Evolutionary conservation across 2,797 vertebrate species (phyloP).

Genomic region (Enteromius afrohamiltoni): DNA sequence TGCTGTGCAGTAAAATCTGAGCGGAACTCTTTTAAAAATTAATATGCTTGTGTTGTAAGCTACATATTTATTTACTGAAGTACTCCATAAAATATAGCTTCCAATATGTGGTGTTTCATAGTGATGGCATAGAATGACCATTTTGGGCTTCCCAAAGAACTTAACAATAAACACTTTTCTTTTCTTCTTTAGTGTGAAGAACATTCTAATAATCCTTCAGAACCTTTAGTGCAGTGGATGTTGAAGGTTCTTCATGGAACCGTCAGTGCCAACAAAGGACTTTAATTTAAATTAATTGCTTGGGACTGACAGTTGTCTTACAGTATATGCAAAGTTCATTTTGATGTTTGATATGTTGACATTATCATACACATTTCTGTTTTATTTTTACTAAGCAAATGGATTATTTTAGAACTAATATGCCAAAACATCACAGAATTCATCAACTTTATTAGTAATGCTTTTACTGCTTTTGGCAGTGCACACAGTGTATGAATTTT

Average conservation of each 20-base stretch:
- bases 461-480: slow-evolving; percentile 8
- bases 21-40: not conserved
- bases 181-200: not conserved
- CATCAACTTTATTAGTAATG: not conserved
- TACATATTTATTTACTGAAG: not conserved
- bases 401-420: not conserved
- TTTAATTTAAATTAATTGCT: not conserved
- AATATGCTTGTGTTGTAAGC: not conserved
- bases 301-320: not conserved
- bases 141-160: not conserved
- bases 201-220: not conserved
- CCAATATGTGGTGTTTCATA: not conserved
- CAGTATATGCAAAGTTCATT: not conserved
- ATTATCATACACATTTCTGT: not conserved
- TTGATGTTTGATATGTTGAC: not conserved
- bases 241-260: not conserved
- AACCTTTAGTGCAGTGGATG: not conserved
- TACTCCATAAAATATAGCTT: not conserved
- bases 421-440: not conserved
- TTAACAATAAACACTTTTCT: not conserved
- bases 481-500: not conserved
- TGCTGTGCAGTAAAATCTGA: not conserved
- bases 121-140: not conserved
- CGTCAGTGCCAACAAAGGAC: not conserved
- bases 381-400: not conserved